phyloP scores from a whole-genome alignment of 2,797 vertebrate genomes.

The Sebastes oblongus region DNA sequence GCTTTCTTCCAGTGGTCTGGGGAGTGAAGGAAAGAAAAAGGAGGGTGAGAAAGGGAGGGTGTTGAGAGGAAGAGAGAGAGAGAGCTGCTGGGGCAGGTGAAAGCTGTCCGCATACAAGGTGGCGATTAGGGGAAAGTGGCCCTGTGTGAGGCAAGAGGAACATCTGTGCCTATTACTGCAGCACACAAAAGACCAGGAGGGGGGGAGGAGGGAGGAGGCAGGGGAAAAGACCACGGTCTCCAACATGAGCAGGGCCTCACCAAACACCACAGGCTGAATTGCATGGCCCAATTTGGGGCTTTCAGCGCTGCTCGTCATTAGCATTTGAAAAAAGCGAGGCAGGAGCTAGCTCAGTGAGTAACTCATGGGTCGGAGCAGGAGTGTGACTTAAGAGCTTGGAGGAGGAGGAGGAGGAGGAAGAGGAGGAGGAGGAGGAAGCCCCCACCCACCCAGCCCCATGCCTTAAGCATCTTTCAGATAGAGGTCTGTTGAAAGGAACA shows the following conservation, averaged over 20 bases:
- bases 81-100: constrained; percentile 85
- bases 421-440: constrained; percentile 24
- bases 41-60: background rate
- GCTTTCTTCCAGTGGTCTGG: constrained; percentile 34
- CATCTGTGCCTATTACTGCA: constrained; percentile 89
- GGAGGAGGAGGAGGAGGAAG: constrained; percentile 41
- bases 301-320: constrained; percentile 81
- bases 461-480: constrained; percentile 30
- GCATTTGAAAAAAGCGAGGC: constrained; percentile 82
- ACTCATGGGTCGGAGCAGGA: constrained; percentile 59
- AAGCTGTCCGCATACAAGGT: constrained; percentile 82
- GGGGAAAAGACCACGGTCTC: constrained; percentile 62
- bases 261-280: constrained; percentile 83
- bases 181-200: constrained; percentile 75
- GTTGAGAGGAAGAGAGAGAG: constrained; percentile 17
- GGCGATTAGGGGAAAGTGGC: constrained; percentile 86
- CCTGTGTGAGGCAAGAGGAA: constrained; percentile 85
- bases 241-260: constrained; percentile 80
- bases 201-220: background rate
- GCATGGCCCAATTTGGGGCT: constrained; percentile 83
- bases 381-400: constrained; percentile 71
- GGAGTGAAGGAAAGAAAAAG: constrained; percentile 36
- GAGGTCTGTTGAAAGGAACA: constrained; percentile 37
- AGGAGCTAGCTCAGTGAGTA: constrained; percentile 67
- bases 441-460: background rate